phyloP scores from a whole-genome alignment of 2,113 vertebrate species.

The Tragelaphus imberbis region DNA sequence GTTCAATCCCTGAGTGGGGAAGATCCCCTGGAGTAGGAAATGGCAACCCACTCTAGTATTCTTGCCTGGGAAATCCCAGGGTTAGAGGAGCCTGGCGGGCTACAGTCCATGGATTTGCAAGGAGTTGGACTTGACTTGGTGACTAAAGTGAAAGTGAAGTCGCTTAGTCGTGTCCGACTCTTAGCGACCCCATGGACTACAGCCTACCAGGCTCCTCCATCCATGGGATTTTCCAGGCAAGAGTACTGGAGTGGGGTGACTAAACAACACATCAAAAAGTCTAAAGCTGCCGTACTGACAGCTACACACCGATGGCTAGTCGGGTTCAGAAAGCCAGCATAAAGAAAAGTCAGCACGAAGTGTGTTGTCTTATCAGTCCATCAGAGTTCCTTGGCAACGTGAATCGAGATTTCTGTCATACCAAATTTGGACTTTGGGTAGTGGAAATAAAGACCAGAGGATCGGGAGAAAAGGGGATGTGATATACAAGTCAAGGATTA shows the following conservation, averaged over 20 bases:
- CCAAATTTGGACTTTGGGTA: not conserved
- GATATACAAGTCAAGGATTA: not conserved
- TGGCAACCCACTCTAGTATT: not conserved
- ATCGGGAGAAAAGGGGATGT: not conserved
- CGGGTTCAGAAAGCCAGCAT: not conserved
- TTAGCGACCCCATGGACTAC: too few species aligned
- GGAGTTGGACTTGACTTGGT: not conserved
- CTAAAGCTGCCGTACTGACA: not conserved
- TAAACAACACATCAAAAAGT: not conserved
- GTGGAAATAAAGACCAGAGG: not conserved
- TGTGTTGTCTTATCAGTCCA: not conserved
- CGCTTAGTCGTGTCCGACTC: too few species aligned
- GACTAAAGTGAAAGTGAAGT: not conserved
- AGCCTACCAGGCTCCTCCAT: too few species aligned
- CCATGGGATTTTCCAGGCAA: too few species aligned
- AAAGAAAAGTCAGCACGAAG: accelerated
- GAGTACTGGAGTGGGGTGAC: too few species aligned
- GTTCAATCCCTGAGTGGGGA: not conserved
- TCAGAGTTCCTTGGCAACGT: not conserved
- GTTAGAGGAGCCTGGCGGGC: not conserved
- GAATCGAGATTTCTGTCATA: not conserved
- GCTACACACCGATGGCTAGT: not conserved
- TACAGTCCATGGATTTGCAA: not conserved
- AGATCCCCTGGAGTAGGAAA: not conserved
- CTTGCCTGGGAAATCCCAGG: not conserved